These are phyloP conservation scores for Astropecten irregularis DNA, from an alignment of 53 echinoderm and acorn worm species.

Conservation along the genomic window DNA sequence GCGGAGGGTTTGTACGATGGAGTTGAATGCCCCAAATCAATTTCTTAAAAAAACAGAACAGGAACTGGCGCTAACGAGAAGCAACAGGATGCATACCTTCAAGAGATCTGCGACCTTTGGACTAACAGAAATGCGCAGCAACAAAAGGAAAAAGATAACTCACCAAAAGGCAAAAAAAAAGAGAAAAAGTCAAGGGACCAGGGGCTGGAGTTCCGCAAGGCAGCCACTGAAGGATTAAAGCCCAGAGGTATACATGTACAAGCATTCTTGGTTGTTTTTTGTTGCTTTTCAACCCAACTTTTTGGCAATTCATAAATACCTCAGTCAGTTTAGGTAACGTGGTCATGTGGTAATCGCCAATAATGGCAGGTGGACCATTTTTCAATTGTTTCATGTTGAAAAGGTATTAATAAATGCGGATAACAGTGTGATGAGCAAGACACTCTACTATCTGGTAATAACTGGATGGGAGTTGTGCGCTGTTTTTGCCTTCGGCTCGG, in stretches of 20 bases:
- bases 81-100: background rate
- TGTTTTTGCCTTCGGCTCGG: background rate
- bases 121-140: background rate
- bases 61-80: slow-evolving; percentile 11
- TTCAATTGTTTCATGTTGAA: background rate
- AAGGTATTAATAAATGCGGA: background rate
- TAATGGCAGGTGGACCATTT: background rate
- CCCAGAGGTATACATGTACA: background rate
- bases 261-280: background rate
- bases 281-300: background rate
- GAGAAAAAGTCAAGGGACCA: slow-evolving; percentile 7
- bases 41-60: background rate
- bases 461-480: background rate
- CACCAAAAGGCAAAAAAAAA: background rate
- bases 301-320: background rate
- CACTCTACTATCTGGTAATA: background rate
- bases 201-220: background rate
- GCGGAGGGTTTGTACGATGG: background rate
- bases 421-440: background rate
- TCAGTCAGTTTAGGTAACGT: too few species aligned
- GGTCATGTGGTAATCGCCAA: background rate
- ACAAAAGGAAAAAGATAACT: slow-evolving; percentile 1
- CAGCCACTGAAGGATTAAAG: background rate
- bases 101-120: slow-evolving; percentile 3
- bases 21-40: background rate